A percentile compares a stretch with the other conserved stretches of the same genome.
phyloP scores from a whole-genome alignment of 1,140 invertebrate species.

The Cylas formicarius region DNA sequence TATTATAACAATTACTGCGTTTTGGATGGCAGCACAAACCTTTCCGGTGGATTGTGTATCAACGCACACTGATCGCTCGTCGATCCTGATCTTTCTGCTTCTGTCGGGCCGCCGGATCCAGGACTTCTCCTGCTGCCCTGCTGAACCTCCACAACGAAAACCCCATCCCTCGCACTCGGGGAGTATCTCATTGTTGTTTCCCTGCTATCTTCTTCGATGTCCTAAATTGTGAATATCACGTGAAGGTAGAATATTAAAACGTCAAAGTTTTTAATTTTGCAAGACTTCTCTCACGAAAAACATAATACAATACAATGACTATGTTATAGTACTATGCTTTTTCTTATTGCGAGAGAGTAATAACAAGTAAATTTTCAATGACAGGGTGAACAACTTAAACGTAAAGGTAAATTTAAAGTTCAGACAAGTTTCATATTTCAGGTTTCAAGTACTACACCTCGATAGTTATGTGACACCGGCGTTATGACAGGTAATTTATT shows the following conservation, averaged over 20 bases:
- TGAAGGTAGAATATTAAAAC: slow-evolving; percentile 34
- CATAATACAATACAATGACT: not conserved
- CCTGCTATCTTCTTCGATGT: slow-evolving; percentile 56
- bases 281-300: not conserved
- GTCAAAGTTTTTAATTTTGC: too few species aligned
- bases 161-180: slow-evolving; percentile 60
- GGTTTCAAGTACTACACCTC: too few species aligned
- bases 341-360: not conserved
- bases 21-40: too few species aligned
- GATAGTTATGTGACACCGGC: too few species aligned
- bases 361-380: too few species aligned
- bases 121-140: slow-evolving; percentile 43
- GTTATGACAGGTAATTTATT: too few species aligned
- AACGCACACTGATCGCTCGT: slow-evolving; percentile 36
- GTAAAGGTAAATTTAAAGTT: too few species aligned
- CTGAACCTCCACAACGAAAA: slow-evolving; percentile 68
- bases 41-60: slow-evolving; percentile 40
- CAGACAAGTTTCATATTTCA: too few species aligned
- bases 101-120: slow-evolving; percentile 28
- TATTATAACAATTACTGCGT: too few species aligned
- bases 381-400: too few species aligned
- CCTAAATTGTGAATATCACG: too few species aligned
- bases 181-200: slow-evolving; percentile 63
- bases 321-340: not conserved
- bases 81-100: slow-evolving; percentile 24